A percentile compares a stretch with the other conserved stretches of the same genome.
phyloP scores from a whole-genome alignment of 1,140 invertebrate genomes.

The Scaptomyza pallida region DNA sequence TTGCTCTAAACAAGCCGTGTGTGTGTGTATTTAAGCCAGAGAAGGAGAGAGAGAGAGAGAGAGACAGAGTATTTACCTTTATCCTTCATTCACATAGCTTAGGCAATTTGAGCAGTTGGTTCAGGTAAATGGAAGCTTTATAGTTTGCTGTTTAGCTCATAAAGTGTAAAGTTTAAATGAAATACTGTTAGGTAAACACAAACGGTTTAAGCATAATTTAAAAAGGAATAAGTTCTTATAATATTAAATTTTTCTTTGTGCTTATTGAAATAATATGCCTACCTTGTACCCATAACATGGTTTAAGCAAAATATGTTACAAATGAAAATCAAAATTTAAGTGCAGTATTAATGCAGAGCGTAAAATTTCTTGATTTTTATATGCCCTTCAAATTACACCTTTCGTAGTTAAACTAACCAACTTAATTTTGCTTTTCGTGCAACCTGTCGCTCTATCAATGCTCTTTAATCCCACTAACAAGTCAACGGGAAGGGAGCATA shows the following conservation, averaged over 20 bases:
- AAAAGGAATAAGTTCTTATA: too few species aligned
- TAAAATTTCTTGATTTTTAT: neutral
- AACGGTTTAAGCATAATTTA: constrained; percentile 3
- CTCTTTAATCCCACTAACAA: constrained; percentile 29
- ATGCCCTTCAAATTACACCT: neutral
- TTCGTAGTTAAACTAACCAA: neutral
- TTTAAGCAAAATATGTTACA: too few species aligned
- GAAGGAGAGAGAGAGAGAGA: too few species aligned
- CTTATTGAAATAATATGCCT: too few species aligned
- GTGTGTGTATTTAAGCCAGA: too few species aligned
- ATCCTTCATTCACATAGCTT: constrained; percentile 3
- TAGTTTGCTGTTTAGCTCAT: constrained; percentile 8
- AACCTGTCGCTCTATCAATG: constrained; percentile 5
- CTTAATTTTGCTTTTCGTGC: neutral
- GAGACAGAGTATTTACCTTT: constrained; percentile 2
- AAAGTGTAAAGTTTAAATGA: neutral
- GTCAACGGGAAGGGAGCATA: constrained; percentile 18
- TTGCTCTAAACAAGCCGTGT: constrained; percentile 26
- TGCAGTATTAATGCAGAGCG: too few species aligned
- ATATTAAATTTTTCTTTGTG: too few species aligned
- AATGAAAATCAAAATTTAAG: too few species aligned
- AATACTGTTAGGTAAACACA: neutral
- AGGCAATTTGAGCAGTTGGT: constrained; percentile 46
- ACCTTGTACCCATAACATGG: too few species aligned
- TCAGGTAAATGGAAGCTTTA: constrained; percentile 13